Evolutionary conservation across 1,140 invertebrate species (phyloP).

Genomic region (Cyclina sinensis): DNA sequence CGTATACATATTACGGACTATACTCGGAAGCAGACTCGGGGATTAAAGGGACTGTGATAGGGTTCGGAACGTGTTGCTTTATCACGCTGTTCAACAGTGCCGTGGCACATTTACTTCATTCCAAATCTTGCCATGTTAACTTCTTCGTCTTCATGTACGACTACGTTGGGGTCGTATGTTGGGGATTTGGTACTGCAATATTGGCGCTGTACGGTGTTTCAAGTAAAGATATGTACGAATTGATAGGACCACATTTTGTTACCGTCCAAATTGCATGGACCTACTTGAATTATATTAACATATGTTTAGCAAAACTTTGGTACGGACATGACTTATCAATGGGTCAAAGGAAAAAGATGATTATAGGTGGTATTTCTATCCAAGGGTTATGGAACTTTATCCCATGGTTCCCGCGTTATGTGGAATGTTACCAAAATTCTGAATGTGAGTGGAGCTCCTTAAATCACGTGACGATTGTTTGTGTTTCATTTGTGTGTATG

Average conservation of each 20-base stretch:
- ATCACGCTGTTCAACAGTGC: constrained; percentile 71
- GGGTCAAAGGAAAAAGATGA: constrained; percentile 59
- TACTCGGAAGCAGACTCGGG: constrained; percentile 28
- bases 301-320: constrained; percentile 71
- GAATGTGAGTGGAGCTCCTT: constrained; percentile 67
- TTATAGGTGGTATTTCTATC: constrained; percentile 60
- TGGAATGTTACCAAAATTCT: constrained; percentile 49
- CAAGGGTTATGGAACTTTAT: constrained; percentile 65
- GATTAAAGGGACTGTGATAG: constrained; percentile 62
- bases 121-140: constrained; percentile 75
- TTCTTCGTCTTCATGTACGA: constrained; percentile 78
- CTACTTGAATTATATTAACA: constrained; percentile 69
- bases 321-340: constrained; percentile 66
- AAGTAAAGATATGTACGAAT: constrained; percentile 60
- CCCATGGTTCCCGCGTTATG: constrained; percentile 69
- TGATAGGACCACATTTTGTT: constrained; percentile 60
- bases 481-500: constrained; percentile 64
- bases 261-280: constrained; percentile 66
- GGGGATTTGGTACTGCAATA: constrained; percentile 75
- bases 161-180: constrained; percentile 79
- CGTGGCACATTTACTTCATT: constrained; percentile 79
- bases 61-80: constrained; percentile 64
- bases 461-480: constrained; percentile 70
- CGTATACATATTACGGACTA: constrained; percentile 51
- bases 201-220: constrained; percentile 72